Evolutionary conservation across 2,888 invertebrate genomes (phyloP).

Genomic region (Serripes groenlandicus): DNA sequence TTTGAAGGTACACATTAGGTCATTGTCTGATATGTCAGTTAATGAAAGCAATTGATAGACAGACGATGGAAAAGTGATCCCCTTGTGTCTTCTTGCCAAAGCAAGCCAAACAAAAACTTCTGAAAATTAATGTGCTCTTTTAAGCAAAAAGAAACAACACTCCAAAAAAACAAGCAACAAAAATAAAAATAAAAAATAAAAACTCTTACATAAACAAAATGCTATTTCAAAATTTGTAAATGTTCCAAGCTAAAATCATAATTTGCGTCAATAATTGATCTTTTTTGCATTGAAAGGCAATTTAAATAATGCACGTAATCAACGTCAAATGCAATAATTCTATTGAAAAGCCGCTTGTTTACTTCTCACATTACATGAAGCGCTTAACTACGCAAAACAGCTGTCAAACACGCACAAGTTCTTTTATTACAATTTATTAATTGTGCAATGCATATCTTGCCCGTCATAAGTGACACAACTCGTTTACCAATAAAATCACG

Average conservation of each 20-base stretch:
- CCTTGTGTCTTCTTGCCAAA: too few species aligned
- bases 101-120: too few species aligned
- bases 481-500: too few species aligned
- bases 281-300: background rate
- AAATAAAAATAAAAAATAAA: background rate
- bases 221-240: background rate
- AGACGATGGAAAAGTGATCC: too few species aligned
- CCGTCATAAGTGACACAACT: too few species aligned
- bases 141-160: background rate
- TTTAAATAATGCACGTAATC: background rate
- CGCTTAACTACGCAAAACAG: constrained; percentile 49
- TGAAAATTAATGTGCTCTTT: background rate
- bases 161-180: background rate
- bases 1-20: too few species aligned
- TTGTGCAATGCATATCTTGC: constrained; percentile 50
- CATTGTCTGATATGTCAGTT: too few species aligned
- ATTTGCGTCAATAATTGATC: background rate
- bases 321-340: constrained; percentile 17
- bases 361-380: constrained; percentile 27
- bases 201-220: background rate
- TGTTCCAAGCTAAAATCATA: too few species aligned
- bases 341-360: constrained; percentile 33
- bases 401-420: constrained; percentile 36
- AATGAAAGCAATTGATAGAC: too few species aligned
- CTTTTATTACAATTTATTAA: constrained; percentile 45